phyloP scores from a whole-genome alignment of 2,888 invertebrate species.

The Portevinia maculata region DNA sequence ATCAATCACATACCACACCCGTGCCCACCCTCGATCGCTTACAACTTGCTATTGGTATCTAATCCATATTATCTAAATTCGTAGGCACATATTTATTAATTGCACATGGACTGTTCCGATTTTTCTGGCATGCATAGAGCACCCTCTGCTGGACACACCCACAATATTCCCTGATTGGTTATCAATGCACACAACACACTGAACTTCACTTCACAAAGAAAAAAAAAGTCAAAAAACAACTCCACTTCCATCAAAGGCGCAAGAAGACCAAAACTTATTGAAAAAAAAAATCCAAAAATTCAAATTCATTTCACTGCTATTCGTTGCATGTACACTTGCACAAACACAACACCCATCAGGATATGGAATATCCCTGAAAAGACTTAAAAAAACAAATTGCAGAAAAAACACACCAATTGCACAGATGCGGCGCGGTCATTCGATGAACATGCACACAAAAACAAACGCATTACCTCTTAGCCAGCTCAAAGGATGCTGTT shows the following conservation, averaged over 20 bases:
- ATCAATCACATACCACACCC: too few species aligned
- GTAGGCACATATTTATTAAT: constrained; percentile 38
- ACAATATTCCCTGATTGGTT: constrained; percentile 72
- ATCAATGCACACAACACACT: constrained; percentile 59
- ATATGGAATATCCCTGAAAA: constrained; percentile 20
- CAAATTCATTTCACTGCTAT: constrained; percentile 54
- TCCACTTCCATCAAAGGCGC: constrained; percentile 65
- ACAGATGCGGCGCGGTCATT: constrained; percentile 65
- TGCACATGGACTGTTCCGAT: constrained; percentile 36
- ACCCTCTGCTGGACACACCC: constrained; percentile 61
- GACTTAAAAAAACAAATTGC: constrained; percentile 25
- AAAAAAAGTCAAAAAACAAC: constrained; percentile 23
- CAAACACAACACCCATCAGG: constrained; percentile 52
- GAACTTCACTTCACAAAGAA: constrained; percentile 36
- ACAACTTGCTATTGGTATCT: neutral
- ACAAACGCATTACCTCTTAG: constrained; percentile 61
- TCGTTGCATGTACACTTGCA: constrained; percentile 62
- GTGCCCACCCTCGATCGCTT: too few species aligned
- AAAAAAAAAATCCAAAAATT: constrained; percentile 42
- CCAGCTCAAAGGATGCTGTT: constrained; percentile 58
- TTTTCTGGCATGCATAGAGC: neutral
- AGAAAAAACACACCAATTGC: constrained; percentile 53
- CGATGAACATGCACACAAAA: constrained; percentile 69
- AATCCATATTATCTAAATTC: constrained; percentile 15
- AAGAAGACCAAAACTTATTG: constrained; percentile 22